Evolutionary conservation across 2,113 vertebrate species (phyloP), one percentile per base, ranked within the genome.

Genomic region (Toxotes chatareus): DNA sequence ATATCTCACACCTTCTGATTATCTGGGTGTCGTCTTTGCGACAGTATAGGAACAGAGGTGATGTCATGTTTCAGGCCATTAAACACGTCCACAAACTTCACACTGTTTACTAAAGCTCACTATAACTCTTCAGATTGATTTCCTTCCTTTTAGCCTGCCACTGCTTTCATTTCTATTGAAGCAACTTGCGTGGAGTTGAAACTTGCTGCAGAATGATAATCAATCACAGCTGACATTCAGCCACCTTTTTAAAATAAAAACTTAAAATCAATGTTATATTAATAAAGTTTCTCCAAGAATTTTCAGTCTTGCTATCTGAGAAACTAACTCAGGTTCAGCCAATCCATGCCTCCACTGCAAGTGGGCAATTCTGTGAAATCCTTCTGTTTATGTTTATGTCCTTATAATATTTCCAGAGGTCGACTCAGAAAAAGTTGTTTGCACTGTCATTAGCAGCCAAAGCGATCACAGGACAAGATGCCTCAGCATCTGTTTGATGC

Each of bases 221-320:
- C 40, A 4, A 65, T 80, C n/a, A 12, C 57, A 16, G 38, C 3
- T 65, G 49, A 40, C 69, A 44, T 64, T 64, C n/a, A 16, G 49
- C 1, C 74, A 10, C 34, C 0, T 13, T 55, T 40, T 64, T 12
- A n/a, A 21, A 44, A 19, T n/a, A 32, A 32, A 32, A 56, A 44
- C 23, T n/a, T 44, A 7, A 53, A 64, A 42, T 47, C 19, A 49
- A 46, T 53, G 3, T n/a, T 7, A n/a, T 36, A 9, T 44, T 44
- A 21, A 21, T 7, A 16, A 13, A 23, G 1, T 32, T 36, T 13
- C 11, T 42, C 12, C n/a, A 23, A 5, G 34, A 70, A 3, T 68
- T 1, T 19, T 49, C 46, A 49, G 12, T 17, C 3, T 19, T 19
- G 14, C 46, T 49, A 3, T 12, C 2, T 12, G 10, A 44, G 42